Evolutionary conservation across 2,888 invertebrate species (phyloP).

Genomic region (Pristionchus exspectatus): DNA sequence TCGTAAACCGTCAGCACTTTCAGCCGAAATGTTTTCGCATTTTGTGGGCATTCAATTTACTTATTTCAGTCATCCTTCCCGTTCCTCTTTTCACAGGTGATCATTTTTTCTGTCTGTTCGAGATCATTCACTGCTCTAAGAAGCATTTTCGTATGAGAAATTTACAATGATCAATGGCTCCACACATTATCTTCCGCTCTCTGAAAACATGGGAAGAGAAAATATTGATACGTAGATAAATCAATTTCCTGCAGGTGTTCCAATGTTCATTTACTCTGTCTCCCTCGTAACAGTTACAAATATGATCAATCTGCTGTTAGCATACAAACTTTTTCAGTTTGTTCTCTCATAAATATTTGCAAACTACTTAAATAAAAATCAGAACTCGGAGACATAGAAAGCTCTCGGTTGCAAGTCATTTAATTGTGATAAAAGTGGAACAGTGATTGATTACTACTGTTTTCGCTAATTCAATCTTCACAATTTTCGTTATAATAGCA

Average conservation of each 20-base stretch:
- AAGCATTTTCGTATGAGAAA: background rate
- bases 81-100: conserved; percentile 1
- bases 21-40: background rate
- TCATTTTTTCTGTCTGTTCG: background rate
- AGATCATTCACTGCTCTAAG: background rate
- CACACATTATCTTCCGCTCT: background rate
- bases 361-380: background rate
- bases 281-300: background rate
- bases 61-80: background rate
- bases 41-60: background rate
- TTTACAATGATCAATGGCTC: background rate
- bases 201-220: background rate
- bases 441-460: background rate
- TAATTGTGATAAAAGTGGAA: background rate
- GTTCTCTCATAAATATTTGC: background rate
- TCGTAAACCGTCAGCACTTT: background rate
- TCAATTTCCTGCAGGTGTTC: background rate
- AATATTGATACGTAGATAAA: background rate
- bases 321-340: background rate
- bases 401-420: background rate
- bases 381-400: background rate
- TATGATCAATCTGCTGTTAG: background rate
- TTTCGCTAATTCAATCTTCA: background rate
- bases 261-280: background rate
- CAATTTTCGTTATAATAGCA: background rate